phyloP scores from a whole-genome alignment of 2,113 vertebrate genomes.

The Spea bombifrons region DNA sequence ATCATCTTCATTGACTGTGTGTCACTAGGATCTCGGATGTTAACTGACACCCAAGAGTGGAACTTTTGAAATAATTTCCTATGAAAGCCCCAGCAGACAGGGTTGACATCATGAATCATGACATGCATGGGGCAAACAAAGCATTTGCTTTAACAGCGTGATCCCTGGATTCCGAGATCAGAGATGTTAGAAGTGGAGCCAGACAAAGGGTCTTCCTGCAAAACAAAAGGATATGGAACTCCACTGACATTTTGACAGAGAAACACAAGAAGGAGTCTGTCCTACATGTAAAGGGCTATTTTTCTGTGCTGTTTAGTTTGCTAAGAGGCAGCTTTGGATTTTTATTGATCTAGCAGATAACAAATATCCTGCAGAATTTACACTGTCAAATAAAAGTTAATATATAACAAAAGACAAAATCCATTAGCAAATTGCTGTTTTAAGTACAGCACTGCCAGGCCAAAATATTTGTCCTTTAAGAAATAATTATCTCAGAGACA shows the following conservation, averaged over 20 bases:
- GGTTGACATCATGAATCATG: constrained; percentile 58
- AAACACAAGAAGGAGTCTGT: constrained; percentile 24
- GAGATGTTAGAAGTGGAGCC: constrained; percentile 51
- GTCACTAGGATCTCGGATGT: constrained; percentile 52
- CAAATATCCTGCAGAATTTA: constrained; percentile 14
- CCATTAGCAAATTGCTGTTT: neutral
- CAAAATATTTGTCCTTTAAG: neutral
- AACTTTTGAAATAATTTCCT: constrained; percentile 66
- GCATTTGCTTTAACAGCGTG: constrained; percentile 53
- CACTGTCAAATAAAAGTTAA: constrained; percentile 1
- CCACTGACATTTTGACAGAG: constrained; percentile 20
- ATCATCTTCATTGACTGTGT: constrained; percentile 57
- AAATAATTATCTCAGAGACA: neutral
- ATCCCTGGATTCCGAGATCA: constrained; percentile 58
- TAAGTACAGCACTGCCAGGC: neutral
- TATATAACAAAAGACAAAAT: neutral
- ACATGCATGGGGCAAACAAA: constrained; percentile 61
- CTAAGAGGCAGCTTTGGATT: neutral
- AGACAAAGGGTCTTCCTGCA: constrained; percentile 49
- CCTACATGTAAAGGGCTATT: neutral
- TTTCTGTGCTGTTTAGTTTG: constrained; percentile 10
- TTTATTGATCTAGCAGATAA: constrained; percentile 22
- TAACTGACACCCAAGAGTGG: constrained; percentile 63
- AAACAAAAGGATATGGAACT: constrained; percentile 44
- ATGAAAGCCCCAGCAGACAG: constrained; percentile 61